Base-by-base conservation (phyloP, 2,888 invertebrate genomes). In the Brachynemurus nebulosus region DNA sequence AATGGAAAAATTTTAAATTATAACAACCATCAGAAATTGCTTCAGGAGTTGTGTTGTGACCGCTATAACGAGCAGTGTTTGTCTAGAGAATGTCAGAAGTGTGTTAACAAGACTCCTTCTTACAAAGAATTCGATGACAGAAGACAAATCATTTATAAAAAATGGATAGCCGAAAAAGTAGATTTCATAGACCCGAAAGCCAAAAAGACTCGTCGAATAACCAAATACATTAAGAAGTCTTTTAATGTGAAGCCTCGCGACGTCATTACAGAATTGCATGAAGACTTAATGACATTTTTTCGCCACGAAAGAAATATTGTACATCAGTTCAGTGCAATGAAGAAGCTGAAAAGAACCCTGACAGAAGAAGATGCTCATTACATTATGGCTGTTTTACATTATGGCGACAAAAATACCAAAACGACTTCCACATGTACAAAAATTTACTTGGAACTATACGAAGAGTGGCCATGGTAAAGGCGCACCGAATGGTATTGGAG, bases 381-480 rank as follows among this genome's bases (percentile, higher is more conserved):
- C n/a, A n/a, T n/a, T n/a, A n/a, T n/a, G n/a, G n/a, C 57, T 54
- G 45, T 55, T 57, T 45, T 50, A 38, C 51, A 21, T 44, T 4
- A 18, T 48, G 46, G 47, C 45, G 3, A 39, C 44, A 17, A 41
- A 39, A 40, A 8, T 50, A 23, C 20, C 18, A 14, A 11, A 40
- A 20, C 12, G 14, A 11, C 4, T 41, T 30, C n/a, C 2, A 12
- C 4, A 42, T 21, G 12, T 38, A 11, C 6, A 19, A 4, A 42
- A 40, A 21, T 40, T 52, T 1, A 53, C 52, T 3, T 59, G 57
- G 57, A 57, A 57, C 46, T 59, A 52, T 43, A 47, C 45, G 6
- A 59, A 60, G 46, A 52, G 53, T 14, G 57, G 59, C 9, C 60
- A 61, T 48, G 59, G 57, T 1, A 58, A 59, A 47, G 55, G 56